Conservation (phyloP, 1,140 invertebrate species). For the Adelges cooleyi region DNA sequence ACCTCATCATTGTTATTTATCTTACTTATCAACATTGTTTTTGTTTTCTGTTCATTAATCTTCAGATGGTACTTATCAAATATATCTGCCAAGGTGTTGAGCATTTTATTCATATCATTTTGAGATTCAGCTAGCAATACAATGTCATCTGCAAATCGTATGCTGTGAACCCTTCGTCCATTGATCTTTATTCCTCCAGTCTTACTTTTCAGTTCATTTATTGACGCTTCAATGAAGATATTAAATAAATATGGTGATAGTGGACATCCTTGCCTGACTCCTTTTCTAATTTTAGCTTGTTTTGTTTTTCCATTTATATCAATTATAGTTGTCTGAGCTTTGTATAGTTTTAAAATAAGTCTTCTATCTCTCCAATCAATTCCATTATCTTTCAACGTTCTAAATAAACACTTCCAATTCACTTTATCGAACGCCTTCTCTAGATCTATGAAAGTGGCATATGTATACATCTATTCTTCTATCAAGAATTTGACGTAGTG, state of each 20-base stretch:
- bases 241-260: constrained; percentile 16
- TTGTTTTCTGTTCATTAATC: too few relatives aligned
- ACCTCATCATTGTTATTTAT: too few relatives aligned
- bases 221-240: not conserved
- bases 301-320: constrained; percentile 4
- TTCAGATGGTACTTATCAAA: too few relatives aligned
- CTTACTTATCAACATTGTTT: too few relatives aligned
- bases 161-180: too few relatives aligned
- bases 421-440: not conserved
- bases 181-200: constrained; percentile 18
- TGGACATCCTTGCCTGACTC: constrained; percentile 7
- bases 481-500: not conserved
- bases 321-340: constrained; percentile 10
- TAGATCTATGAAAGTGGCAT: not conserved
- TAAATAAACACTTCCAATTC: constrained; percentile 11
- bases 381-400: constrained; percentile 6
- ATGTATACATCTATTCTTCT: not conserved
- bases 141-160: too few relatives aligned
- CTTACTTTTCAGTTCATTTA: too few relatives aligned
- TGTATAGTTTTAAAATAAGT: constrained; percentile 10
- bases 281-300: not conserved
- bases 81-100: too few relatives aligned
- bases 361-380: constrained; percentile 20
- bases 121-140: constrained; percentile 10
- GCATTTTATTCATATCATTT: constrained; percentile 18